A percentile compares a stretch with the other conserved stretches of the same genome.
These are phyloP conservation scores for Caenorhabditis uteleia DNA, from an alignment of 2,888 invertebrate genomes.

Conservation along the genomic window DNA sequence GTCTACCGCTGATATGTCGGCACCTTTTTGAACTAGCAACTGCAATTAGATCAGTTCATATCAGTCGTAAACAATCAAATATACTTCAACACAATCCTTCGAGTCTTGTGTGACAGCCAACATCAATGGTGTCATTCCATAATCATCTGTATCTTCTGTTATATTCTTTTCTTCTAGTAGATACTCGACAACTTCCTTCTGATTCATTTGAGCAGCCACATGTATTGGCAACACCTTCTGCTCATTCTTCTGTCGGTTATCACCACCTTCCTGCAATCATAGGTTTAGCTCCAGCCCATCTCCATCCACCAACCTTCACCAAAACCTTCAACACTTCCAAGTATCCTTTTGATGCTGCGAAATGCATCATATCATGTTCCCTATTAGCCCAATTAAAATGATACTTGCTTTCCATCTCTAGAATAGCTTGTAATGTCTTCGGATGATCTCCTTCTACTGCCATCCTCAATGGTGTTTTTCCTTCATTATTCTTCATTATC, in stretches of 20 bases:
- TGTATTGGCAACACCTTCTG: slow-evolving; percentile 41
- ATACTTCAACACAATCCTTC: slow-evolving; percentile 21
- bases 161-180: slow-evolving; percentile 24
- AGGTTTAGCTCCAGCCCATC: neutral
- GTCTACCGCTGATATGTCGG: slow-evolving; percentile 30
- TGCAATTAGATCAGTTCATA: neutral
- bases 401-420: slow-evolving; percentile 18
- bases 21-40: slow-evolving; percentile 34
- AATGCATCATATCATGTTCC: slow-evolving; percentile 38
- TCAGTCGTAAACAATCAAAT: neutral
- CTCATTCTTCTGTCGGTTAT: slow-evolving; percentile 17
- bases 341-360: slow-evolving; percentile 45
- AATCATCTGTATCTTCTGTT: slow-evolving; percentile 28
- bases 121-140: slow-evolving; percentile 45
- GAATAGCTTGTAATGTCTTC: slow-evolving; percentile 32
- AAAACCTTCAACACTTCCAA: slow-evolving; percentile 32
- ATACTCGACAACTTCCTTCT: slow-evolving; percentile 35
- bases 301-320: slow-evolving; percentile 28
- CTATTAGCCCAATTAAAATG: slow-evolving; percentile 7
- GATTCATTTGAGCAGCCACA: slow-evolving; percentile 46
- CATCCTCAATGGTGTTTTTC: slow-evolving; percentile 44
- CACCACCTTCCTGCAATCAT: slow-evolving; percentile 5
- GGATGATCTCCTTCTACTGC: slow-evolving; percentile 52
- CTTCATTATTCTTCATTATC: slow-evolving; percentile 43
- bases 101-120: slow-evolving; percentile 33